Evolutionary conservation across 2,113 vertebrate genomes (phyloP).

Genomic region (Tylochromis polylepis): DNA sequence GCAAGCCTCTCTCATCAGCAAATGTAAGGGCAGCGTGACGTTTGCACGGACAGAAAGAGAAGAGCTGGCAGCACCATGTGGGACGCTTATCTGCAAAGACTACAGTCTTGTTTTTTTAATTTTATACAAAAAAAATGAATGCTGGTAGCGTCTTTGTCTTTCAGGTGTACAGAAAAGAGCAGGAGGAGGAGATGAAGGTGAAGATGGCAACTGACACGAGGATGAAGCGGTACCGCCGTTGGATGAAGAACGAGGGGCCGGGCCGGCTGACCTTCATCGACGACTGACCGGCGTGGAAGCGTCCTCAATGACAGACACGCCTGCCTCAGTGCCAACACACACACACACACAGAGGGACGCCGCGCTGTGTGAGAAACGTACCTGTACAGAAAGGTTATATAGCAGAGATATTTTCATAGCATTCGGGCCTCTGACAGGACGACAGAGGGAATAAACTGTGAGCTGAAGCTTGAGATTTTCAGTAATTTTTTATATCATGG

Average conservation of each 20-base stretch:
- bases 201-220: conserved; percentile 91
- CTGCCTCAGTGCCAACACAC: conserved; percentile 34
- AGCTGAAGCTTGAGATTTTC: background rate
- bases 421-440: background rate
- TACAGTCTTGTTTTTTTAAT: too few species aligned
- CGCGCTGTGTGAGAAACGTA: background rate
- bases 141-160: background rate
- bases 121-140: too few species aligned
- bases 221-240: conserved; percentile 95
- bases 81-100: too few species aligned
- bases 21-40: too few species aligned
- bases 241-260: conserved; percentile 96
- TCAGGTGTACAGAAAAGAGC: conserved; percentile 85
- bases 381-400: conserved; percentile 18
- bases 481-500: background rate
- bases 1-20: too few species aligned
- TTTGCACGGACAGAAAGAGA: too few species aligned
- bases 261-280: conserved; percentile 90
- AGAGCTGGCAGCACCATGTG: too few species aligned
- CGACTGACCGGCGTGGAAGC: conserved; percentile 70
- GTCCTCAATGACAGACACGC: background rate
- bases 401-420: conserved; percentile 50
- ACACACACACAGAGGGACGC: background rate
- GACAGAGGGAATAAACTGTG: conserved; percentile 6
- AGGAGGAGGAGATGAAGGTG: conserved; percentile 93